These are phyloP conservation scores for Ailuropoda melanoleuca DNA, from an alignment of 2,113 vertebrate species.

Conservation along the genomic window DNA sequence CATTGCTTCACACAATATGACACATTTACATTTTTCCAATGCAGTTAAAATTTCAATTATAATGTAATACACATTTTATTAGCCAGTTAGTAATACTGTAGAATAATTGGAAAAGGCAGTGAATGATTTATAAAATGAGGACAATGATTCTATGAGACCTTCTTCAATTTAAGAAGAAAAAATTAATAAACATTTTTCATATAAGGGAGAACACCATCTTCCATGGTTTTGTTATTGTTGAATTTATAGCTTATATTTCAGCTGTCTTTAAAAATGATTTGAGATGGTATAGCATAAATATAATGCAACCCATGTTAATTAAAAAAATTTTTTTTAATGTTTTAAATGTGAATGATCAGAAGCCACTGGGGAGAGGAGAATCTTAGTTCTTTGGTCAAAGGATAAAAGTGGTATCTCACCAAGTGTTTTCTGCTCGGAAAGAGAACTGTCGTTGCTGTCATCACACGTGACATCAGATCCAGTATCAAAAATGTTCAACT, in stretches of 20 bases:
- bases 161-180: slow-evolving; percentile 4
- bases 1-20: slow-evolving; percentile 24
- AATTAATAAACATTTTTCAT: not conserved
- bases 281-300: not conserved
- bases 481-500: not conserved
- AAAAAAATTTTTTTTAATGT: not conserved
- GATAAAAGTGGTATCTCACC: not conserved
- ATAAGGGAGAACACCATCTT: not conserved
- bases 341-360: not conserved
- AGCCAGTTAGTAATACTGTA: slow-evolving; percentile 17
- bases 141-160: not conserved
- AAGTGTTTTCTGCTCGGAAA: slow-evolving; percentile 2
- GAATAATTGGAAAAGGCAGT: slow-evolving; percentile 16
- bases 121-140: slow-evolving; percentile 18
- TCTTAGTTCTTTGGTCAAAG: not conserved
- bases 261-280: slow-evolving; percentile 19
- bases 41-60: slow-evolving; percentile 53
- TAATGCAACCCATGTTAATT: not conserved
- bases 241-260: not conserved
- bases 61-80: slow-evolving; percentile 40
- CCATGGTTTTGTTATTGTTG: not conserved
- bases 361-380: not conserved
- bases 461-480: not conserved
- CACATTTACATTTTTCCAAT: slow-evolving; percentile 44
- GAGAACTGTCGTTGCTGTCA: not conserved